Conservation (phyloP, 2,797 vertebrate genomes). For the Triplophysa bombifrons region DNA sequence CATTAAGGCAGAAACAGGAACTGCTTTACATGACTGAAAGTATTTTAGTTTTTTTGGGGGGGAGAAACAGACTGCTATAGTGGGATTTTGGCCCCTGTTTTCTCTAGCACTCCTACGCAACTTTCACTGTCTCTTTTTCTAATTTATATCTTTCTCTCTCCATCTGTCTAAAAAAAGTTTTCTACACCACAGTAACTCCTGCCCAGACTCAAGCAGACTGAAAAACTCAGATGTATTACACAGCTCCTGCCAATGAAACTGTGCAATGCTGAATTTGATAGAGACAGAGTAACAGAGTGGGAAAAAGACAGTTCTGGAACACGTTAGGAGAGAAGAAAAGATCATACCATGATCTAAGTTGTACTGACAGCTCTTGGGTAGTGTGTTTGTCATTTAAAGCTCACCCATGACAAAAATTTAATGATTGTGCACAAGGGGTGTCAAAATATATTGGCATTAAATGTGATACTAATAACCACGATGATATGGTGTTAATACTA, state of each 20-base stretch:
- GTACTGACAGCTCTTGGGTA: conserved; percentile 14
- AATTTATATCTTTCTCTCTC: conserved; percentile 19
- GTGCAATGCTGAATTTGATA: conserved; percentile 49
- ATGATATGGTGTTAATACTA: too few relatives aligned
- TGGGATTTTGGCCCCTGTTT: conserved; percentile 42
- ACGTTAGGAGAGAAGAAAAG: conserved; percentile 24
- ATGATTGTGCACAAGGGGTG: not conserved
- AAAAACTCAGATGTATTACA: conserved; percentile 45
- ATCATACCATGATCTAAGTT: conserved; percentile 28
- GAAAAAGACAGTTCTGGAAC: conserved; percentile 9
- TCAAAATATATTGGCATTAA: too few relatives aligned
- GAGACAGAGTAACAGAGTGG: conserved; percentile 43
- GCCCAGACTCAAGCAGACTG: conserved; percentile 35
- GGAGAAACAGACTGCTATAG: conserved; percentile 41
- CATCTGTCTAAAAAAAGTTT: conserved; percentile 33
- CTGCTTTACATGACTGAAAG: conserved; percentile 27
- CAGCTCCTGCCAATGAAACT: conserved; percentile 51
- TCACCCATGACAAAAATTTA: not conserved
- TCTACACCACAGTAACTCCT: conserved; percentile 25
- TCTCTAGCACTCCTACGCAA: conserved; percentile 30
- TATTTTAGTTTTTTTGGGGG: conserved; percentile 17
- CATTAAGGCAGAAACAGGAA: conserved; percentile 3
- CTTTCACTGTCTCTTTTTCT: conserved; percentile 15
- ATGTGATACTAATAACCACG: too few relatives aligned
- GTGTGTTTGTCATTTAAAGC: conserved; percentile 30